Percentiles rank a stretch among this genome's conserved stretches.
These are phyloP conservation scores for Amyelois transitella DNA, from an alignment of 1,140 invertebrate genomes.

Conservation along the genomic window DNA sequence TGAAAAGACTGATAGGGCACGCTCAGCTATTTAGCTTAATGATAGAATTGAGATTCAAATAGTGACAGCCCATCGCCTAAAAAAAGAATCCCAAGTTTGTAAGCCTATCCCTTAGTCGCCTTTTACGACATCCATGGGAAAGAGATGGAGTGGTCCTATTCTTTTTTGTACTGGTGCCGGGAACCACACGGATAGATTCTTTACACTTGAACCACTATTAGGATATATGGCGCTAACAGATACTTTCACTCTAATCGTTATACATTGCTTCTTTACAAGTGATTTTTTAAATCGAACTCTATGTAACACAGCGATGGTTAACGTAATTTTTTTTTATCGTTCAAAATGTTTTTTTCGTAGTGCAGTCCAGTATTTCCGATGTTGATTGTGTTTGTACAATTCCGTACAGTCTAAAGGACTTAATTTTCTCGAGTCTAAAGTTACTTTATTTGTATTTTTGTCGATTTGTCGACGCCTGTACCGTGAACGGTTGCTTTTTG, in stretches of 20 bases:
- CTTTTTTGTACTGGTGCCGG: no score
- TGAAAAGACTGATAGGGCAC: no score
- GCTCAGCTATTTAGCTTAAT: no score
- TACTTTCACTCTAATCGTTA: neutral
- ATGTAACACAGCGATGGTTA: conserved; percentile 18
- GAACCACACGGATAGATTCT: no score
- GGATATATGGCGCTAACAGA: neutral
- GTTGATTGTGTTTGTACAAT: conserved; percentile 48
- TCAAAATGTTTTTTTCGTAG: conserved; percentile 2
- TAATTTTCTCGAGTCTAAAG: conserved; percentile 44
- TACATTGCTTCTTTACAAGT: conserved; percentile 2
- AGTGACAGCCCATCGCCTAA: no score
- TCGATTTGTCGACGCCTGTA: conserved; percentile 5
- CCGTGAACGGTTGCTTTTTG: neutral
- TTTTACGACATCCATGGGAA: no score
- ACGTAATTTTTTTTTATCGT: neutral
- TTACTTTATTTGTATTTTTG: conserved; percentile 34
- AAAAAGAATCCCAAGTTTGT: no score
- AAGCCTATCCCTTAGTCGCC: no score
- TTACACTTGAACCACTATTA: conserved; percentile 1
- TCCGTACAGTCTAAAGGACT: conserved; percentile 43
- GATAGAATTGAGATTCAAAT: no score
- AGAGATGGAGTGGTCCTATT: no score
- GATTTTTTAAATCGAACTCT: neutral
- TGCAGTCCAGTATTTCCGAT: conserved; percentile 27